A percentile compares a stretch with the other conserved stretches of the same genome.
Conservation (phyloP, 2,888 invertebrate genomes). For the Xanthostigma xanthostigma region DNA sequence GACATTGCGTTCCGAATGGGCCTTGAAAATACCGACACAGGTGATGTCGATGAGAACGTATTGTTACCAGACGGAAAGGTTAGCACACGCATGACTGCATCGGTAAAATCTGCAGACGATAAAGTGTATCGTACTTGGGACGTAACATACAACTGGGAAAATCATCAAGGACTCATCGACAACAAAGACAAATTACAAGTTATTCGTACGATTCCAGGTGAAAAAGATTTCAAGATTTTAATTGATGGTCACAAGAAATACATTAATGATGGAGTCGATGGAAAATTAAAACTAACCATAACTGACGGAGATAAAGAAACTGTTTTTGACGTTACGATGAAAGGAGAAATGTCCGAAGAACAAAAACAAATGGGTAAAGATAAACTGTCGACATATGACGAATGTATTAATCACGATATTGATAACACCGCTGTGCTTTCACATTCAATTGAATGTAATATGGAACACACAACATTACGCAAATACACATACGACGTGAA, state of each 20-base stretch:
- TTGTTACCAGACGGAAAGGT: slow-evolving; percentile 15
- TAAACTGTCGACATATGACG: slow-evolving; percentile 14
- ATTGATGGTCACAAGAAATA: slow-evolving; percentile 23
- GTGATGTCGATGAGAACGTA: slow-evolving; percentile 6
- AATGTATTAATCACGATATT: slow-evolving; percentile 17
- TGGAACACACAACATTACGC: slow-evolving; percentile 21
- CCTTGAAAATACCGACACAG: slow-evolving; percentile 12
- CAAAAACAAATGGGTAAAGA: slow-evolving; percentile 17
- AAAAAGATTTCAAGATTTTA: slow-evolving; percentile 25
- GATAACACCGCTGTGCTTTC: slow-evolving; percentile 14
- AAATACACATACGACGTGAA: slow-evolving; percentile 22
- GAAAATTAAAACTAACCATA: slow-evolving; percentile 20
- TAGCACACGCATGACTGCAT: slow-evolving; percentile 19
- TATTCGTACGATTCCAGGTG: slow-evolving; percentile 20
- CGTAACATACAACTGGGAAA: slow-evolving; percentile 18
- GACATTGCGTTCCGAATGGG: slow-evolving; percentile 20
- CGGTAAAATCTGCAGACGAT: slow-evolving; percentile 21
- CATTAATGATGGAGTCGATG: slow-evolving; percentile 19
- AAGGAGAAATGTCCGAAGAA: slow-evolving; percentile 23
- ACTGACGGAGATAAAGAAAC: slow-evolving; percentile 21
- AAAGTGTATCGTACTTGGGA: slow-evolving; percentile 22
- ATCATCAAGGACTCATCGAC: slow-evolving; percentile 19
- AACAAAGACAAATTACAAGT: slow-evolving; percentile 21
- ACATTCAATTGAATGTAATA: slow-evolving; percentile 15
- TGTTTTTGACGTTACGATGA: slow-evolving; percentile 19